Evolutionary conservation across 2,888 invertebrate species (phyloP), one percentile per base, ranked within the genome.

Genomic region (Cryptocephalus primarius): DNA sequence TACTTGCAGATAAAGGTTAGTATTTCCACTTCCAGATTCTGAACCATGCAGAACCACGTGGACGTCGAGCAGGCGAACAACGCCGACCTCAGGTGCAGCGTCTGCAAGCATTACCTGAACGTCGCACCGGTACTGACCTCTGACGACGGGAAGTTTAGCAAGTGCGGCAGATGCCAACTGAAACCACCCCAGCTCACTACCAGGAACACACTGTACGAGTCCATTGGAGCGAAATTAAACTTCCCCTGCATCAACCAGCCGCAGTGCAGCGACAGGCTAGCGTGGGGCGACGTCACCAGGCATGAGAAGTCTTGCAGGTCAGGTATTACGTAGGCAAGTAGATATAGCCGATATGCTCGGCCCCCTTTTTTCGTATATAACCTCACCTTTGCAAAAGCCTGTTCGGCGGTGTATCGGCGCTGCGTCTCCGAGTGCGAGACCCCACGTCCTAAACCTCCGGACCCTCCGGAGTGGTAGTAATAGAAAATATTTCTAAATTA

Each of bases 31-130:
- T 22, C 22, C 22, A 22, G 22, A 4, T 22, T 22, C 22, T 22
- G 22, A 22, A 6, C 22, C 22, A 22, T 22, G 22, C 22, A 22
- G 22, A 22, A 22, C 11, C 42, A 10, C 32, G 49, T 49, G 52
- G 52, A 52, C 34, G 43, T 52, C 40, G 53, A 51, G 43, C 40
- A 48, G 34, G 45, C 50, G 4, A 31, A 45, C 9, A 47, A 40
- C 39, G 47, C 48, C 32, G 50, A 49, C 44, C 43, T 54, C 10
- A 54, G 50, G 46, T 54, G 54, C 40, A 48, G 40, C 22, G 47
- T 54, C n/a, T 54, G 54, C 43, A 51, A 50, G 32, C 50, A 54
- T 38, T 54, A 49, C 36, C 46, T 54, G n/a, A 54, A 54, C 46
- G 44, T 54, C n/a, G 47, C 54, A 1, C 54, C 54, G 6, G 47